A percentile compares a stretch with the other conserved stretches of the same genome.
Conservation (phyloP, 1,140 invertebrate genomes). For the Brachionus calyciflorus region DNA sequence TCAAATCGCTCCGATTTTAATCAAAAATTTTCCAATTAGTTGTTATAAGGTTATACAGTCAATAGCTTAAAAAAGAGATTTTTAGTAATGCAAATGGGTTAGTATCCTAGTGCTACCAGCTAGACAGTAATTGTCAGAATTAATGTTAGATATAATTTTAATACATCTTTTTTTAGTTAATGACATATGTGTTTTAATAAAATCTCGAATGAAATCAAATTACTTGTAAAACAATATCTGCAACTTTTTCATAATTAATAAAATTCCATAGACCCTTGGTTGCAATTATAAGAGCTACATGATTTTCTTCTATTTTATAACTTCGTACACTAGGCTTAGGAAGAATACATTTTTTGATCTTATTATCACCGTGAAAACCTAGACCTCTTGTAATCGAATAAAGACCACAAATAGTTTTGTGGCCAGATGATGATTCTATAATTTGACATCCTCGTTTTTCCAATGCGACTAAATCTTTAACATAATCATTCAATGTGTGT, state of each 20-base stretch:
- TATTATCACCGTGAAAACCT: constrained; percentile 43
- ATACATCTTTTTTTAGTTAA: too few species aligned
- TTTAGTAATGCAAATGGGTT: too few species aligned
- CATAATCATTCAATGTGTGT: constrained; percentile 15
- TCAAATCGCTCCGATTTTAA: too few species aligned
- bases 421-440: background rate
- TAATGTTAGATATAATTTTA: too few species aligned
- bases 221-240: constrained; percentile 44
- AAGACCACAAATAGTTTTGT: constrained; percentile 24
- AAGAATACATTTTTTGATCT: constrained; percentile 16
- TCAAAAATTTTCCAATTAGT: too few species aligned
- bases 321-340: background rate
- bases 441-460: constrained; percentile 19
- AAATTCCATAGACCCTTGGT: constrained; percentile 35
- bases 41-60: too few species aligned
- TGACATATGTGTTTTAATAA: too few species aligned
- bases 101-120: too few species aligned
- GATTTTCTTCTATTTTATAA: constrained; percentile 22
- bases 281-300: constrained; percentile 15
- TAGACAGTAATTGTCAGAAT: too few species aligned
- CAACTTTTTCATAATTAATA: constrained; percentile 25
- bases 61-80: too few species aligned
- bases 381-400: constrained; percentile 42
- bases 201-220: background rate
- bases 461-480: background rate